Base-by-base conservation (phyloP, 2,797 vertebrate genomes). In the Mallotus villosus region DNA sequence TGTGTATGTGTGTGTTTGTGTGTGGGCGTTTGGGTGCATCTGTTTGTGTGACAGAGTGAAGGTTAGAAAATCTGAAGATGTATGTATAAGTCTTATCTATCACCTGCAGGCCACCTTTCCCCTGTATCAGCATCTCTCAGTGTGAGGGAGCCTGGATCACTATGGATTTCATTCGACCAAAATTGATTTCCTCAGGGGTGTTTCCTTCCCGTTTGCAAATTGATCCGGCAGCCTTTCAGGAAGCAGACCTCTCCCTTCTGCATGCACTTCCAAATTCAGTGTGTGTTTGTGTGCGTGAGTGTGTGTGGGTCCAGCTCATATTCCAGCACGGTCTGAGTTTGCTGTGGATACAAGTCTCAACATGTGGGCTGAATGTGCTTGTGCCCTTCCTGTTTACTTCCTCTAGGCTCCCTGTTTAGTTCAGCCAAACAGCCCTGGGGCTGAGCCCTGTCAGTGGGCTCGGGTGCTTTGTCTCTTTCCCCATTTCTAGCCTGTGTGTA, bases 81-180 rank as follows among this genome's bases (percentile, higher is more conserved):
- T 62, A 55, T 74, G 60, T 62, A 53, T 11, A 46, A 57, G 64
- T 63, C 81, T 86, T 87, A 84, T 85, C 80, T 78, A 74, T 82
- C 81, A 82, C 76, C 72, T 74, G 77, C 83, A 84, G 76, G 55
- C 72, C 80, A 70, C 73, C 60, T 73, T 34, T 67, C n/a, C 16
- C 67, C 74, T 70, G 74, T 78, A 77, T 82, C 80, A 70, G 72
- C 74, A 74, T 72, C 74, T 78, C 82, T 84, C 62, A 61, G 72
- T 71, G 62, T 74, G 51, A 66, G 69, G 57, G 77, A 58, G 72
- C 72, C 78, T 75, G 65, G 77, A 81, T 80, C 74, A 77, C 66
- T 62, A 41, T 72, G 80, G 75, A 84, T 83, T 84, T 84, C 74
- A 81, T 82, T 83, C 79, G 75, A 70, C 63, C 73, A 70, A 74